These are phyloP conservation scores for Cyclophora albipunctata DNA, from an alignment of 2,888 invertebrate genomes.

Conservation along the genomic window DNA sequence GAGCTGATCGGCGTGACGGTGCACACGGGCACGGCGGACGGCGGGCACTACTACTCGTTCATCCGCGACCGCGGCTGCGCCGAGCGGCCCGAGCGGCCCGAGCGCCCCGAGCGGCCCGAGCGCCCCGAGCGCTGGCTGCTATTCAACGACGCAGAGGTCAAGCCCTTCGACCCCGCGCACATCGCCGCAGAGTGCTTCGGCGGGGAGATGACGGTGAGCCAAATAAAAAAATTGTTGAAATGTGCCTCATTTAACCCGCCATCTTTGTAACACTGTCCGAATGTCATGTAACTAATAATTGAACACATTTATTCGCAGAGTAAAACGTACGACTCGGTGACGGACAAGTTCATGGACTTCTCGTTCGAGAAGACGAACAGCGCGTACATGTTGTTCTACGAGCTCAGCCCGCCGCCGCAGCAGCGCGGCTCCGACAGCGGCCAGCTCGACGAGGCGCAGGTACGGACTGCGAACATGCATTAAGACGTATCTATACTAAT, in stretches of 20 bases:
- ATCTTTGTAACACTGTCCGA: too few species aligned
- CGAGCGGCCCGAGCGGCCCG: slow-evolving; percentile 80
- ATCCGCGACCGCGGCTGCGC: slow-evolving; percentile 89
- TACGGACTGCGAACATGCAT: slow-evolving; percentile 14
- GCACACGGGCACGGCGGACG: slow-evolving; percentile 98
- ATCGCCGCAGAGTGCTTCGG: slow-evolving; percentile 97
- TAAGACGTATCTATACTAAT: too few species aligned
- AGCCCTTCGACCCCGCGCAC: slow-evolving; percentile 95
- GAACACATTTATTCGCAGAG: slow-evolving; percentile 76
- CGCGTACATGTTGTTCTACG: slow-evolving; percentile 98
- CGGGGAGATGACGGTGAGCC: slow-evolving; percentile 92
- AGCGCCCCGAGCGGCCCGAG: slow-evolving; percentile 83
- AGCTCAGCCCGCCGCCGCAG: slow-evolving; percentile 79
- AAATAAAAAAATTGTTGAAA: neutral
- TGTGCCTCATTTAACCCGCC: too few species aligned
- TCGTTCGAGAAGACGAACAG: slow-evolving; percentile 98
- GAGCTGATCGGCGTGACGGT: slow-evolving; percentile 96
- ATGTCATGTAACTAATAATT: too few species aligned
- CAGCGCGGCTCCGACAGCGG: slow-evolving; percentile 55
- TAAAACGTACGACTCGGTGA: slow-evolving; percentile 96
- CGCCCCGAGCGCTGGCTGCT: slow-evolving; percentile 92
- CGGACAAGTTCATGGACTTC: slow-evolving; percentile 97
- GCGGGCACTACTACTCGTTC: slow-evolving; percentile 97
- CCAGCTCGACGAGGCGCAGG: slow-evolving; percentile 60
- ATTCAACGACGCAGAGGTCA: slow-evolving; percentile 95